phyloP scores from a whole-genome alignment of 2,888 invertebrate genomes.

The Cheilosia grossa region DNA sequence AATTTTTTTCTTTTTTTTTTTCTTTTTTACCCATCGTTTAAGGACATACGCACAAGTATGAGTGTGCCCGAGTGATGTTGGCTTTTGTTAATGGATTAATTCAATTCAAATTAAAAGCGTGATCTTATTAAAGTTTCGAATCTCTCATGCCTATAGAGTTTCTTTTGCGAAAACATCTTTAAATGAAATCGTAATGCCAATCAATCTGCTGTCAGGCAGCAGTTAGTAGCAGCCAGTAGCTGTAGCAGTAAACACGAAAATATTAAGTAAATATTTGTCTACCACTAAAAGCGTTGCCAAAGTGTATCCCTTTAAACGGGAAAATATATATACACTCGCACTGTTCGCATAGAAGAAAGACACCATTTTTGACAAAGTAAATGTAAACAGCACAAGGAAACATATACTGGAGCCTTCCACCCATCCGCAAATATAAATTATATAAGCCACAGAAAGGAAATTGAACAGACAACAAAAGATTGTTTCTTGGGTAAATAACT shows the following conservation, averaged over 20 bases:
- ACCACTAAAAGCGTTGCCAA: conserved; percentile 70
- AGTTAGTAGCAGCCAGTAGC: conserved; percentile 6
- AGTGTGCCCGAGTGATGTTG: conserved; percentile 15
- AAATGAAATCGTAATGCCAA: conserved; percentile 69
- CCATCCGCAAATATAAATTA: conserved; percentile 71
- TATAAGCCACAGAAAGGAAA: conserved; percentile 72
- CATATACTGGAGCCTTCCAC: conserved; percentile 60
- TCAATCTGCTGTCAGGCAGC: conserved; percentile 56
- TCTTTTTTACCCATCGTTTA: not conserved
- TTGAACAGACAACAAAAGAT: conserved; percentile 75
- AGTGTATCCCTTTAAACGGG: conserved; percentile 30
- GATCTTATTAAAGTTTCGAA: conserved; percentile 67
- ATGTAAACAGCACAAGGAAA: conserved; percentile 66
- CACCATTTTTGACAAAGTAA: conserved; percentile 59
- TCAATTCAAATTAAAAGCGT: conserved; percentile 68
- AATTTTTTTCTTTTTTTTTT: not conserved
- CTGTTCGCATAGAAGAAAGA: conserved; percentile 1
- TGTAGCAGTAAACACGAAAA: conserved; percentile 49
- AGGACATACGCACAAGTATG: not conserved
- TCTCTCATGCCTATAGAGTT: conserved; percentile 44
- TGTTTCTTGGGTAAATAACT: conserved; percentile 72
- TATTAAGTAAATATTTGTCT: conserved; percentile 70
- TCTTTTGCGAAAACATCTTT: conserved; percentile 29
- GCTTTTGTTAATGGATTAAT: conserved; percentile 68
- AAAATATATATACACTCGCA: conserved; percentile 14